Percentiles rank a stretch among this genome's conserved stretches.
These are phyloP conservation scores for Lepidurus arcticus DNA, from an alignment of 1,140 invertebrate species.

Conservation along the genomic window DNA sequence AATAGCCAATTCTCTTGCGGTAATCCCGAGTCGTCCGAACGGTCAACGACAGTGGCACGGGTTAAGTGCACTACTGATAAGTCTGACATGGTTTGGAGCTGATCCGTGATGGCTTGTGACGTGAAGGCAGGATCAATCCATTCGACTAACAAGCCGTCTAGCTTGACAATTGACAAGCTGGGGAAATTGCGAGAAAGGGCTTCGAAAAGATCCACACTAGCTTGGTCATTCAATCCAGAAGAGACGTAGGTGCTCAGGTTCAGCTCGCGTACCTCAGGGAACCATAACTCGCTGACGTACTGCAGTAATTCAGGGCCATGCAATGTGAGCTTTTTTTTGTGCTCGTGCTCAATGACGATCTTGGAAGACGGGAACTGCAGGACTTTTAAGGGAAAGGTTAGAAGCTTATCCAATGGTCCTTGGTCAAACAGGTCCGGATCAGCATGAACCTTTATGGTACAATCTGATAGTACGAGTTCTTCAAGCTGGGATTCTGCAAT, in stretches of 20 bases:
- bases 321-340: background rate
- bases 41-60: background rate
- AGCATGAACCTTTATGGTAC: background rate
- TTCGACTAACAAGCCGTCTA: constrained; percentile 5
- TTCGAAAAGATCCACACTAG: background rate
- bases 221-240: background rate
- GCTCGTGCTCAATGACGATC: background rate
- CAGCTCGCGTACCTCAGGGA: background rate
- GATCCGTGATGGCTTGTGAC: background rate
- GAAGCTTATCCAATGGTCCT: background rate
- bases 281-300: background rate
- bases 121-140: background rate
- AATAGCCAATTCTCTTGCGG: constrained; percentile 8
- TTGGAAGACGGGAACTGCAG: background rate
- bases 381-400: background rate
- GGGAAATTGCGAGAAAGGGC: background rate
- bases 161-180: background rate
- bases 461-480: background rate
- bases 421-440: background rate
- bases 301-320: background rate
- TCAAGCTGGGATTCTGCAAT: background rate
- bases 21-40: background rate
- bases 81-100: background rate
- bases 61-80: background rate
- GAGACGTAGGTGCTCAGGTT: constrained; percentile 5